Base-by-base conservation (phyloP, 2,113 vertebrate species). In the Xiphophorus maculatus region DNA sequence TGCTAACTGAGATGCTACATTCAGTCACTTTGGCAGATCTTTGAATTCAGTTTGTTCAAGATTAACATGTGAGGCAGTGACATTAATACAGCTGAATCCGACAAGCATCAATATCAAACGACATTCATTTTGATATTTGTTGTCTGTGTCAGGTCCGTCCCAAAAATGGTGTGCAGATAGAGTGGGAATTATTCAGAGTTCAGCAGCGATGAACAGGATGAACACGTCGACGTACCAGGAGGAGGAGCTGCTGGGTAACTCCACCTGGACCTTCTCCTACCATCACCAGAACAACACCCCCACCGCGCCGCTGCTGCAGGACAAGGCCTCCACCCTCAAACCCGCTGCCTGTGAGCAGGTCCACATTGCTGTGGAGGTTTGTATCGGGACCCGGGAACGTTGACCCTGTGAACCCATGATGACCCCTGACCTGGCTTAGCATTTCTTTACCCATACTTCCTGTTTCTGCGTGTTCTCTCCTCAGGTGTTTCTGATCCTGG, bases 401-500 rank as follows among this genome's bases (percentile, higher is more conserved):
- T 15, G 40, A 15, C 14, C 40, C 51, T 10, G 44, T 5, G 44
- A 42, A 48, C 17, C 1, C 51, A 54, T 54, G 19, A 54, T 9
- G 22, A 58, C 10, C 22, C 51, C 8, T n/a, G n/a, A 13, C 28
- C 22, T 40, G 19, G 54, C 40, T 37, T 2, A 4, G 12, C 1
- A 3, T 66, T 3, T 66, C 5, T 61, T 17, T 1, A 27, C 33
- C 28, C 61, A 61, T n/a, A 15, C 22, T 71, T 69, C 17, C 35
- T n/a, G 54, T 7, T 35, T 13, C 33, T 29, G 2, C 9, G n/a
- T 48, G 40, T 33, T 3, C 62, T 63, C 10, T 63, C 22, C 28
- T 44, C 76, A 94, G 91, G 84, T 94, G 76, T 99, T 99, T 84
- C 94, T 99, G 30, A 96, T 92, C 17, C 94, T 99, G 82, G 97